Base-by-base conservation (phyloP, 2,113 vertebrate species). In the Rhinoderma darwinii region DNA sequence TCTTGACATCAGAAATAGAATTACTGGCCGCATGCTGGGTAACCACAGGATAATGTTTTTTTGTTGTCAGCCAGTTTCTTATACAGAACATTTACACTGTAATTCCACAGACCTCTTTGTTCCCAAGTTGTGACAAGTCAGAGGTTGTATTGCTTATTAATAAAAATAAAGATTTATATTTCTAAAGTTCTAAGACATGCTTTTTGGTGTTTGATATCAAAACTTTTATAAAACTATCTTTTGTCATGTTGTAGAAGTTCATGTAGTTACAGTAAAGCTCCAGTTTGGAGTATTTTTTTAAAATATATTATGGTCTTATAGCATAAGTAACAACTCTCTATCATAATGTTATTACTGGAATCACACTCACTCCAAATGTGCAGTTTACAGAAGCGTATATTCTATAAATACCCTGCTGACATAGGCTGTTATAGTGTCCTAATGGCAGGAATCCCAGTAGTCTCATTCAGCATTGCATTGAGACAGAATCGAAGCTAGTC, bases 1-100 rank as follows among this genome's bases (percentile, higher is more conserved):
- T 74, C 76, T 73, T 87, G 66, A 82, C 86, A 82, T 82, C 70
- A 82, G 68, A 87, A 82, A 87, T 82, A 82, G 78, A 68, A 87
- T 87, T 74, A 82, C 78, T 87, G 51, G 37, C 86, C 66, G 74
- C 68, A 82, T 61, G 79, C 54, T 82, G 68, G 41, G 66, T 82
- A 81, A 82, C 78, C 51, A 81, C 66, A 44, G 66, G 77, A 81
- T 81, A 86, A 86, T 70, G 63, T 79, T 86, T 86, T 86, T 79
- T 86, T 86, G 74, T 86, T 86, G 75, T 79, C 75, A 79, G 75
- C 27, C 61, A 66, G 74, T 79, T 86, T 79, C 75, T 79, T 79
- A 54, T 79, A 79, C 77, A 54, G 61, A 66, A 22, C 54, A 86
- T 79, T 86, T 68, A 70, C 61, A 86, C n/a, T 79, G 32, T 86